A percentile compares a stretch with the other conserved stretches of the same genome.
These are phyloP conservation scores for Drosophila parabipectinata DNA, from an alignment of 1,140 invertebrate genomes.

Conservation along the genomic window DNA sequence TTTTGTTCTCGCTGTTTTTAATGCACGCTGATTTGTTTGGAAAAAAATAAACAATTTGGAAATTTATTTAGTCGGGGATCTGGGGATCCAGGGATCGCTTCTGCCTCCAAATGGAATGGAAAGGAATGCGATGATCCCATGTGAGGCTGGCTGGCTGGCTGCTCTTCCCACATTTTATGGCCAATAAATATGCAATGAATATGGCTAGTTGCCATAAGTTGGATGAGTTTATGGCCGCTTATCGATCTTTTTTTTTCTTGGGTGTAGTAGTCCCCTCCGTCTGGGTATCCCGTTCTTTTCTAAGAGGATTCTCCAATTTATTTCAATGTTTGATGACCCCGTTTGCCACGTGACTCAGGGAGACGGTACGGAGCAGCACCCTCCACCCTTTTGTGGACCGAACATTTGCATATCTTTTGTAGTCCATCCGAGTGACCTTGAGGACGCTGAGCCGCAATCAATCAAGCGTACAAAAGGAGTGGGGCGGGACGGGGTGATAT, in stretches of 20 bases:
- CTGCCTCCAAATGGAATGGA: slow-evolving; percentile 13
- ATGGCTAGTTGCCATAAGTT: slow-evolving; percentile 66
- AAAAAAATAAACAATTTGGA: slow-evolving; percentile 77
- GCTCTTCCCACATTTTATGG: slow-evolving; percentile 55
- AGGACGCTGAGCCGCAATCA: slow-evolving; percentile 64
- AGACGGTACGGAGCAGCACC: slow-evolving; percentile 1
- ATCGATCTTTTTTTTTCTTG: slow-evolving; percentile 8
- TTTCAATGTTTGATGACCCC: slow-evolving; percentile 26
- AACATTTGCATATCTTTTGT: slow-evolving; percentile 64
- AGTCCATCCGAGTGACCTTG: slow-evolving; percentile 59
- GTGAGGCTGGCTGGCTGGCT: slow-evolving; percentile 33
- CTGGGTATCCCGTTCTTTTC: neutral
- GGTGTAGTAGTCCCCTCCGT: neutral
- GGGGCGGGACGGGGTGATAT: neutral
- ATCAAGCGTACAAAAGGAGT: slow-evolving; percentile 52
- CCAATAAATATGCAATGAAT: slow-evolving; percentile 73
- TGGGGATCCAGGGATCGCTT: slow-evolving; percentile 17
- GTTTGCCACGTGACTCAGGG: slow-evolving; percentile 14
- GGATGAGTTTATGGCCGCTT: slow-evolving; percentile 52
- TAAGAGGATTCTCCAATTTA: neutral
- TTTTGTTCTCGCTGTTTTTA: slow-evolving; percentile 64
- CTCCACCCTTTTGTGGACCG: slow-evolving; percentile 1
- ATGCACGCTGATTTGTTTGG: slow-evolving; percentile 77
- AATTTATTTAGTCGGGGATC: slow-evolving; percentile 74
- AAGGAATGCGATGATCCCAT: slow-evolving; percentile 43